Conservation (phyloP, 2,888 invertebrate genomes). For the Trachelus iudaicus region DNA sequence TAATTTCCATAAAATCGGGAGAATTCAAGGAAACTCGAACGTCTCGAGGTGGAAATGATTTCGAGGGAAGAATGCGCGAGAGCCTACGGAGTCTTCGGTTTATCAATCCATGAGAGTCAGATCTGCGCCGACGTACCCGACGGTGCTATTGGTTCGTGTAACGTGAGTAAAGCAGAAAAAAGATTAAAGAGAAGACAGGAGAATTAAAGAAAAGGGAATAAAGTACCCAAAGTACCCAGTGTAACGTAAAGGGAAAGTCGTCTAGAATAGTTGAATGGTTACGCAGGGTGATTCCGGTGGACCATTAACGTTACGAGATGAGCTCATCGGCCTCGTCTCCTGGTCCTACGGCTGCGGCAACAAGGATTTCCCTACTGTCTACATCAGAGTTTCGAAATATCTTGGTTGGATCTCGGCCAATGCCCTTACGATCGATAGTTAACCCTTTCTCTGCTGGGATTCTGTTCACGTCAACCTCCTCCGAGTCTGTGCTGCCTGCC, state of each 20-base stretch:
- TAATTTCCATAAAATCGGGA: too few species aligned
- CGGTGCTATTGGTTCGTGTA: slow-evolving; percentile 18
- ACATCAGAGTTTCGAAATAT: slow-evolving; percentile 44
- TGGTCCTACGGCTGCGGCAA: slow-evolving; percentile 50
- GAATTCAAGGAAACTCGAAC: slow-evolving; percentile 54
- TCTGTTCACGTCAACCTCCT: too few species aligned
- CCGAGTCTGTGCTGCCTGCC: too few species aligned
- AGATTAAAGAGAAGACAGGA: not conserved
- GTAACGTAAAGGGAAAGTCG: not conserved
- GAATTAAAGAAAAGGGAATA: not conserved
- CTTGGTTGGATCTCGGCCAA: slow-evolving; percentile 40
- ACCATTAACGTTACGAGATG: slow-evolving; percentile 48
- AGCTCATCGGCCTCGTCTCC: slow-evolving; percentile 52
- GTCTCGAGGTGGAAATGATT: slow-evolving; percentile 69
- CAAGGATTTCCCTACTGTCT: slow-evolving; percentile 47
- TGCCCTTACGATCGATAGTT: not conserved
- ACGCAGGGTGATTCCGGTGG: slow-evolving; percentile 56
- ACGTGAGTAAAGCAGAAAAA: slow-evolving; percentile 10
- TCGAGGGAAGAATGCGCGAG: slow-evolving; percentile 65
- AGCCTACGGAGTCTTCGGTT: slow-evolving; percentile 42
- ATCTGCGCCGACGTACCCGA: slow-evolving; percentile 22
- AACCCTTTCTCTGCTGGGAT: not conserved
- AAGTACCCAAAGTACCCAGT: too few species aligned
- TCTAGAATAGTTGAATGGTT: not conserved
- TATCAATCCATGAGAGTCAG: slow-evolving; percentile 20